Evolutionary conservation across 2,888 invertebrate species (phyloP), one percentile per base, ranked within the genome.

Genomic region (Apoda limacodes): DNA sequence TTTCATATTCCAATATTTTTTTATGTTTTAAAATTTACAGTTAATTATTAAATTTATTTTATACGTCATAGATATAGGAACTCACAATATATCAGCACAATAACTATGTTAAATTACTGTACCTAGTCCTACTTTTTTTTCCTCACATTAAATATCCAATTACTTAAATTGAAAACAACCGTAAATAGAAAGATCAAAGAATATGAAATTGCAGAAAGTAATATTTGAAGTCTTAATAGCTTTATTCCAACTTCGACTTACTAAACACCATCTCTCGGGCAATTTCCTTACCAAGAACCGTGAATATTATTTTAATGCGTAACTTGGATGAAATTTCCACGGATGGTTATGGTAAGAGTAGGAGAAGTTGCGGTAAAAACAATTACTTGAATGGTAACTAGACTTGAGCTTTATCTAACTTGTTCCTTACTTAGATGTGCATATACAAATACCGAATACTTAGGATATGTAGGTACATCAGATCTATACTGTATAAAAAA

Each of bases 281-380:
- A 64, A 68, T 72, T 68, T 62, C 57, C 62, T 53, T 55, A 65
- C 56, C 54, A 45, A 34, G 48, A 46, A 48, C 46, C 47, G 43
- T 40, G 52, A 58, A 55, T 60, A 63, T 62, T 60, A 67, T 60
- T 68, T 60, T 66, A 69, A 70, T 65, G 59, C 59, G 54, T 60
- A 58, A 59, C 52, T 61, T 49, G 54, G 52, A 53, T 35, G 50
- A 51, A 52, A 63, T 56, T 62, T 65, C 52, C 56, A 39, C 48
- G 51, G 63, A 69, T 47, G 55, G 67, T 68, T 66, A 67, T 64
- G 49, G 54, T 51, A 41, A 55, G 57, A 59, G 56, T 61, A 59
- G 57, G 59, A 67, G 58, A 70, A 72, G 63, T 55, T 50, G 45
- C 37, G 54, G 55, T n/a, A 50, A 57, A 51, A 56, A 53, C 63